Evolutionary conservation across 2,113 vertebrate genomes (phyloP).

Genomic region (Terrapene triunguis): DNA sequence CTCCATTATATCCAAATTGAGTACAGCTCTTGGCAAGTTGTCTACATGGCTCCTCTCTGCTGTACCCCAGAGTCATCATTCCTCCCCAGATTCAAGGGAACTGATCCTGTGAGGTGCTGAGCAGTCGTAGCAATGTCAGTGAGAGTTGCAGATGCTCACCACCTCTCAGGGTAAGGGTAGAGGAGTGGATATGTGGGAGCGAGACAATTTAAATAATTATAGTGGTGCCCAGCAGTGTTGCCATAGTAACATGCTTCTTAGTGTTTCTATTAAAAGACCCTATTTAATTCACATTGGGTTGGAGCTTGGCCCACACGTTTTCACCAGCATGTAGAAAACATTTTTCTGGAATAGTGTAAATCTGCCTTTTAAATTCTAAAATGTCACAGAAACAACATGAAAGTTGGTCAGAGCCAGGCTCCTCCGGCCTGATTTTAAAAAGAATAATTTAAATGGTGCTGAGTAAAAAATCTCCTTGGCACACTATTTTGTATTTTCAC

Average conservation of each 20-base stretch:
- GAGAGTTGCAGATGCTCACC: constrained; percentile 13
- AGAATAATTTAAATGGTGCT: background rate
- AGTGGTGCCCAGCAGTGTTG: constrained; percentile 63
- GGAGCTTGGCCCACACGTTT: constrained; percentile 57
- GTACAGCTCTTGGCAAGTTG: rapidly evolving
- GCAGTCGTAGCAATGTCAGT: rapidly evolving
- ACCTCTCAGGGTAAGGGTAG: background rate
- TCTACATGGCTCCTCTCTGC: background rate
- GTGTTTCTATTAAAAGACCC: constrained; percentile 62
- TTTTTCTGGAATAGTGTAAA: background rate
- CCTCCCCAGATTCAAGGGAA: rapidly evolving
- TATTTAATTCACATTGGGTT: constrained; percentile 11
- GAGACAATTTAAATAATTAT: constrained; percentile 17
- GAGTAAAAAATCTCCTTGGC: too few species aligned
- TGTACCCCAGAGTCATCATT: background rate
- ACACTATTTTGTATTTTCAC: background rate
- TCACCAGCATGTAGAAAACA: constrained; percentile 28
- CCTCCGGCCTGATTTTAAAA: background rate
- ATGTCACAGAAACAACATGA: background rate
- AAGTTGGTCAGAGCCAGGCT: background rate
- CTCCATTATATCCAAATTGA: background rate
- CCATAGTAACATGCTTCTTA: constrained; percentile 69
- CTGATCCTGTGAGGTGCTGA: background rate
- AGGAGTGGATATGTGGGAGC: background rate
- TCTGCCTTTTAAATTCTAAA: constrained; percentile 30